phyloP scores from a whole-genome alignment of 2,797 vertebrate species.

The Hyperoplus lanceolatus region DNA sequence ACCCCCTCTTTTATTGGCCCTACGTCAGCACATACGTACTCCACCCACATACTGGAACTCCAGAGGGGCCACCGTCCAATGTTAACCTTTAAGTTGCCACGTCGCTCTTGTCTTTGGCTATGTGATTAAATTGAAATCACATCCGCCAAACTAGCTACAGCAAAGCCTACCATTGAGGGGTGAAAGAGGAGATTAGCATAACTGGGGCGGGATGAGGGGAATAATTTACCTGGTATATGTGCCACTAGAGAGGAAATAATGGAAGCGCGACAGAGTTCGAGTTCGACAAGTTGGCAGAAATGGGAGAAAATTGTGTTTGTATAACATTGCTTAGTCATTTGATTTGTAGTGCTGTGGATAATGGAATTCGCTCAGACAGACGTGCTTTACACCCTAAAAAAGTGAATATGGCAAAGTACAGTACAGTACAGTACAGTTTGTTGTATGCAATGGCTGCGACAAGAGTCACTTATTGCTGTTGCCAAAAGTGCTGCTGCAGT shows the following conservation, averaged over 20 bases:
- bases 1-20: slow-evolving; percentile 27
- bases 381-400: slow-evolving; percentile 19
- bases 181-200: slow-evolving; percentile 71
- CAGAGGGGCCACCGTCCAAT: slow-evolving; percentile 45
- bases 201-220: slow-evolving; percentile 48
- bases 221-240: slow-evolving; percentile 69
- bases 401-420: not conserved
- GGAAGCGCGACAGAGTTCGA: slow-evolving; percentile 47
- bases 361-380: not conserved
- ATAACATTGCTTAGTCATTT: slow-evolving; percentile 21
- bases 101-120: slow-evolving; percentile 26
- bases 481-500: slow-evolving; percentile 18
- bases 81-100: slow-evolving; percentile 54
- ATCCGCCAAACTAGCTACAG: slow-evolving; percentile 56
- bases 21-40: slow-evolving; percentile 59
- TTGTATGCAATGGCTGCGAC: not conserved
- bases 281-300: slow-evolving; percentile 33
- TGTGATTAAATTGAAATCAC: slow-evolving; percentile 66
- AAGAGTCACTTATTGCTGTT: not conserved
- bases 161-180: slow-evolving; percentile 53
- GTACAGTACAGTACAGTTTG: not conserved
- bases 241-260: slow-evolving; percentile 66
- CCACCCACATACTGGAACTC: slow-evolving; percentile 50
- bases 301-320: slow-evolving; percentile 41
- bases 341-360: slow-evolving; percentile 1